Percentiles rank a stretch among this genome's conserved stretches.
Evolutionary conservation across 2,888 invertebrate species (phyloP).

Genomic region (Lasiommata megera): DNA sequence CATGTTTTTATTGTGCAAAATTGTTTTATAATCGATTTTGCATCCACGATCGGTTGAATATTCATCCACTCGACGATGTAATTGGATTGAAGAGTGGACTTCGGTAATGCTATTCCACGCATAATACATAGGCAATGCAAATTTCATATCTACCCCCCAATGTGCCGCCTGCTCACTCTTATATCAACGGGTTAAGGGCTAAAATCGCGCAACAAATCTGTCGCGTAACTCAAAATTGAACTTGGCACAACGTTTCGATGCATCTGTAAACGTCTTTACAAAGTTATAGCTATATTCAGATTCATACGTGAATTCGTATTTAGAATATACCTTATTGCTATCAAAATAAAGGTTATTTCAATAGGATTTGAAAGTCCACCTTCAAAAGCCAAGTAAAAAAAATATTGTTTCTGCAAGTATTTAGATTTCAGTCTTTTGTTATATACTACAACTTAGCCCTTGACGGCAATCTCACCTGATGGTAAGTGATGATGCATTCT

Average conservation of each 20-base stretch:
- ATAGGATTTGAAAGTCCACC: neutral
- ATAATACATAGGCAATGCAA: slow-evolving; percentile 37
- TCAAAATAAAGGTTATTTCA: neutral
- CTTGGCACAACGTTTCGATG: slow-evolving; percentile 23
- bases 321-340: neutral
- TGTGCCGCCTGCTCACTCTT: slow-evolving; percentile 6
- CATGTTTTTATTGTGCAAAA: slow-evolving; percentile 39
- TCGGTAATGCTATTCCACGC: slow-evolving; percentile 43
- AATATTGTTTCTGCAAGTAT: too few species aligned
- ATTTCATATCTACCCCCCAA: slow-evolving; percentile 12
- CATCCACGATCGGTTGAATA: slow-evolving; percentile 62
- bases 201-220: slow-evolving; percentile 5
- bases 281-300: slow-evolving; percentile 20
- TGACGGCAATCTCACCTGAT: too few species aligned
- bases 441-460: too few species aligned
- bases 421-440: too few species aligned
- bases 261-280: slow-evolving; percentile 27
- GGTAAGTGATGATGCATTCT: too few species aligned
- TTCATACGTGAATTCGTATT: neutral
- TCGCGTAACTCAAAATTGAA: neutral
- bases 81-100: slow-evolving; percentile 61
- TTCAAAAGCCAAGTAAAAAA: too few species aligned
- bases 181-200: neutral
- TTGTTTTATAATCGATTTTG: slow-evolving; percentile 60
- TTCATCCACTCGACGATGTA: slow-evolving; percentile 64